These are phyloP conservation scores for Oryzias javanicus DNA, from an alignment of 2,113 vertebrate genomes.

Conservation along the genomic window DNA sequence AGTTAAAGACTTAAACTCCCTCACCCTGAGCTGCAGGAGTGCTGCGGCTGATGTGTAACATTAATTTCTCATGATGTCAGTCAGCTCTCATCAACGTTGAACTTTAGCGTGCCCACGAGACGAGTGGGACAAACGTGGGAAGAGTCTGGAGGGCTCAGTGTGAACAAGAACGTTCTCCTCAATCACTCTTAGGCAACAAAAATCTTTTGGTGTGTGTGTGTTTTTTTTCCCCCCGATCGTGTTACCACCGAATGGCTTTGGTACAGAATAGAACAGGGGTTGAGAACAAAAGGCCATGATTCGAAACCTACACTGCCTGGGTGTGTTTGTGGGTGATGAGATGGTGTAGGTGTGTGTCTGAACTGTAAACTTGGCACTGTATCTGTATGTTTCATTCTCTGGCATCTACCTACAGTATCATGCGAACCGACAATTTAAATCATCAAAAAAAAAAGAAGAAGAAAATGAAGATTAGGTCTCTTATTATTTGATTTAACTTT, in stretches of 20 bases:
- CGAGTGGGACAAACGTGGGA: slow-evolving; percentile 44
- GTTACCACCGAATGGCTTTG: slow-evolving; percentile 52
- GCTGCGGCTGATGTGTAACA: slow-evolving; percentile 60
- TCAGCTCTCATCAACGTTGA: slow-evolving; percentile 71
- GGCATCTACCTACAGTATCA: no score
- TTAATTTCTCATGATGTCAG: slow-evolving; percentile 77
- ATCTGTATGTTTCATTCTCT: no score
- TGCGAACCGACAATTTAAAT: slow-evolving; percentile 1
- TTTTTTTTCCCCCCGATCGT: slow-evolving; percentile 21
- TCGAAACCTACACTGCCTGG: slow-evolving; percentile 26
- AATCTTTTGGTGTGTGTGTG: background rate
- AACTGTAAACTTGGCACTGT: slow-evolving; percentile 6
- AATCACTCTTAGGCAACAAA: background rate
- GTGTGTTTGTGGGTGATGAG: slow-evolving; percentile 18
- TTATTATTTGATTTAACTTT: background rate
- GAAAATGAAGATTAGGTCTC: no score
- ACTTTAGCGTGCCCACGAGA: slow-evolving; percentile 56
- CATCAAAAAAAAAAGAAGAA: background rate
- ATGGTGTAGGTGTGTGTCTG: slow-evolving; percentile 13
- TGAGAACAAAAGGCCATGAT: slow-evolving; percentile 33
- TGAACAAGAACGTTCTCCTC: slow-evolving; percentile 44
- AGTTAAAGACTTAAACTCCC: slow-evolving; percentile 45
- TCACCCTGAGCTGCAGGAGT: slow-evolving; percentile 28
- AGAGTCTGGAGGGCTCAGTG: slow-evolving; percentile 50
- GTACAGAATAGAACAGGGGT: slow-evolving; percentile 45